Evolutionary conservation across 2,113 vertebrate species (phyloP).

Genomic region (Parotia lawesii): DNA sequence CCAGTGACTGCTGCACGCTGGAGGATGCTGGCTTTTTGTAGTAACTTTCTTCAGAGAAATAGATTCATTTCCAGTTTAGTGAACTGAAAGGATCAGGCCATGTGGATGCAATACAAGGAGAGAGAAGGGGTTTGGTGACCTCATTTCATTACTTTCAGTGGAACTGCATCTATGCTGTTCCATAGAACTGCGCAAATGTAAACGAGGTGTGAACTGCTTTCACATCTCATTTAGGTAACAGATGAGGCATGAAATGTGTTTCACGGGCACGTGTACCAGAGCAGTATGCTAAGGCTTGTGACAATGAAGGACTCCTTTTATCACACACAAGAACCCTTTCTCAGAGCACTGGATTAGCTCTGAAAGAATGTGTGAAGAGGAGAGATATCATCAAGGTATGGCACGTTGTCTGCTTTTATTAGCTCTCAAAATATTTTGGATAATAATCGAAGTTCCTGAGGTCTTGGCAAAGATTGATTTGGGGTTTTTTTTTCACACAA

Average conservation of each 20-base stretch:
- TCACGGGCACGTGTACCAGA: conserved; percentile 56
- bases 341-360: conserved; percentile 42
- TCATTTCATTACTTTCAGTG: conserved; percentile 62
- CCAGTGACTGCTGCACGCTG: rapidly evolving
- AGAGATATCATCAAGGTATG: background rate
- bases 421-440: conserved; percentile 6
- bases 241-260: conserved; percentile 78
- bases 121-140: conserved; percentile 61
- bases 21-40: background rate
- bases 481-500: background rate
- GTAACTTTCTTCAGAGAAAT: background rate
- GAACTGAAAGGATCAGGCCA: background rate
- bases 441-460: background rate
- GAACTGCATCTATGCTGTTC: conserved; percentile 54
- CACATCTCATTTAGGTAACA: conserved; percentile 78
- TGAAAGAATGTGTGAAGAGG: background rate
- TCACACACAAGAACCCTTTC: background rate
- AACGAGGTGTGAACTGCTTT: conserved; percentile 77
- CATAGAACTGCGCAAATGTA: conserved; percentile 70
- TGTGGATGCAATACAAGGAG: conserved; percentile 34
- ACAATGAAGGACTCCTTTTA: conserved; percentile 54
- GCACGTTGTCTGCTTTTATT: background rate
- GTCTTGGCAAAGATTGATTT: background rate
- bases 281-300: conserved; percentile 41
- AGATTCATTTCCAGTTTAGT: conserved; percentile 22